Evolutionary conservation across 2,113 vertebrate genomes (phyloP), one percentile per base, ranked within the genome.

Genomic region (Xyrauchen texanus): DNA sequence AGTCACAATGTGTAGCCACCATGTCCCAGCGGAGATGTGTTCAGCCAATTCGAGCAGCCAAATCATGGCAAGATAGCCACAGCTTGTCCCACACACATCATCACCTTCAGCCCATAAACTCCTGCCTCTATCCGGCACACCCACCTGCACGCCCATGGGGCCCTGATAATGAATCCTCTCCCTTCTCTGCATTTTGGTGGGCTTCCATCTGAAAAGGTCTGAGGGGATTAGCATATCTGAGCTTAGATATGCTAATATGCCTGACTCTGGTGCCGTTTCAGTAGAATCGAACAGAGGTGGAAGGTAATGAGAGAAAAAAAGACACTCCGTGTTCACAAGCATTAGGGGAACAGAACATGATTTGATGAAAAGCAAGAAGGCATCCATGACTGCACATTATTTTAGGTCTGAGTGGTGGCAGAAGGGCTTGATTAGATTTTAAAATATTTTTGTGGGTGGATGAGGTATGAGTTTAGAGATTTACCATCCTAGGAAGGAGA

Each of bases 141-240:
- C 81, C 21, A 34, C 21, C 21, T 34, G 21, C 21, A 34, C 21
- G 21, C 21, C 21, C 84, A 80, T 70, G 81, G 81, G 85, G 62
- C 78, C 16, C 16, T 75, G 77, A 69, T 86, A 85, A 85, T 86
- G 83, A 85, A 82, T 86, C 84, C 77, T 76, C 79, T 77, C 81
- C 15, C 80, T 81, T 81, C 69, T 79, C 78, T 87, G 83, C 65
- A 82, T 89, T 82, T 88, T 86, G 85, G 88, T 87, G 81, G 85
- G 87, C 85, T 73, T 80, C 79, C 82, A 87, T 90, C 86, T 83
- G 79, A 88, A 86, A 83, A 34, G 78, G 77, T 72, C 64, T 16
- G 47, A 44, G 64, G 65, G 86, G 88, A 92, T 94, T 93, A 93
- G 83, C 91, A 93, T 91, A 92, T 87, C 90, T 87, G 78, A 87